Percentiles rank a stretch among this genome's conserved stretches.
Conservation (phyloP, 2,113 vertebrate genomes). For the Grallaria varia region DNA sequence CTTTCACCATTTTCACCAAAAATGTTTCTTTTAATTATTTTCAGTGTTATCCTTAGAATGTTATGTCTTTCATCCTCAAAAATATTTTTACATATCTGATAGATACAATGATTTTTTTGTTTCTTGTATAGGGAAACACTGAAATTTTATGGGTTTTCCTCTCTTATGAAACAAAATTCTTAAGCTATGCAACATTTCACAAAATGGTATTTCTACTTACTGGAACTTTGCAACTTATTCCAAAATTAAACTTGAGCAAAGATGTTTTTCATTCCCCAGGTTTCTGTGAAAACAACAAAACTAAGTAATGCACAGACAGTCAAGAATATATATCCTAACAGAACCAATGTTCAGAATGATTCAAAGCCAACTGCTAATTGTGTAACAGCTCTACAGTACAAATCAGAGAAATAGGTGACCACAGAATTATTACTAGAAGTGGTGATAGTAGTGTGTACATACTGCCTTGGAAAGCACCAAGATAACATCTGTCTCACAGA, state of each 20-base stretch:
- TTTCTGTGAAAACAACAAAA: neutral
- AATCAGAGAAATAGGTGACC: neutral
- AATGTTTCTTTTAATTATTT: neutral
- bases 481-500: neutral
- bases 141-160: neutral
- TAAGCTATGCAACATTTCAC: neutral
- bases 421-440: neutral
- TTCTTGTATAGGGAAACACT: neutral
- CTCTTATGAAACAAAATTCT: neutral
- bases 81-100: neutral
- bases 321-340: neutral
- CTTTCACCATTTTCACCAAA: neutral
- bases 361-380: neutral
- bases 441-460: neutral
- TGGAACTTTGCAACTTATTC: neutral
- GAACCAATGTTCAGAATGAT: neutral
- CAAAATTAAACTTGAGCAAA: neutral
- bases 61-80: neutral
- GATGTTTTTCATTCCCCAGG: neutral
- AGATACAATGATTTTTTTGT: accelerated
- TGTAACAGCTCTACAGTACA: neutral
- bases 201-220: neutral
- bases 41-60: neutral
- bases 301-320: neutral
- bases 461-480: neutral